Evolutionary conservation across 2,113 vertebrate species (phyloP).

Genomic region (Arothron firmamentum): DNA sequence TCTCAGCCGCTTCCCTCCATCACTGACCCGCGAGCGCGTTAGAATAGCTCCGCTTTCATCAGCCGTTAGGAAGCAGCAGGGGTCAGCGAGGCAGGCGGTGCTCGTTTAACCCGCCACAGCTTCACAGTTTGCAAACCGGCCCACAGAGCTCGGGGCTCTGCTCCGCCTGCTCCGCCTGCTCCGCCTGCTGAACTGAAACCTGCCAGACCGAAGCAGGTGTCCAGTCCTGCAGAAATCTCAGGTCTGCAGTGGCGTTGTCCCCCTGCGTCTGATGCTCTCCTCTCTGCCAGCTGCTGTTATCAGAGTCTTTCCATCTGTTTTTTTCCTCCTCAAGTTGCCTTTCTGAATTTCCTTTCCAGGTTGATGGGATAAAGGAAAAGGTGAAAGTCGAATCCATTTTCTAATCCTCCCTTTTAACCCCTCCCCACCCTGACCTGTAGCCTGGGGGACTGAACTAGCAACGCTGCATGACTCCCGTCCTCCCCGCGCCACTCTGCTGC

Average conservation of each 20-base stretch:
- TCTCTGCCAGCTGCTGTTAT: constrained; percentile 60
- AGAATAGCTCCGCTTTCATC: too few relatives aligned
- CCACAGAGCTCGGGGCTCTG: too few relatives aligned
- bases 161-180: too few relatives aligned
- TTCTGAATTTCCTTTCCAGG: constrained; percentile 99
- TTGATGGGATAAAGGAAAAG: constrained; percentile 99
- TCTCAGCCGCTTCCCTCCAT: too few relatives aligned
- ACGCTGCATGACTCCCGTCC: constrained; percentile 87
- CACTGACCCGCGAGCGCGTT: too few relatives aligned
- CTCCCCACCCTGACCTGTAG: constrained; percentile 76
- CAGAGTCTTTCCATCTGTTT: constrained; percentile 60
- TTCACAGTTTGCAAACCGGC: too few relatives aligned
- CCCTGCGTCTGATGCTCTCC: constrained; percentile 65
- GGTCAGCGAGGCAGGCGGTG: too few relatives aligned
- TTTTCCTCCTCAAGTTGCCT: constrained; percentile 71
- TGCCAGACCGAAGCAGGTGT: too few relatives aligned
- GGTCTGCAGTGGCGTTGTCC: constrained; percentile 60
- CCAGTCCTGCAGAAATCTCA: constrained; percentile 31
- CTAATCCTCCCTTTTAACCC: constrained; percentile 80
- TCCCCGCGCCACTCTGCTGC: constrained; percentile 89
- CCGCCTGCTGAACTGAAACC: too few relatives aligned
- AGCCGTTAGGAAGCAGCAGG: too few relatives aligned
- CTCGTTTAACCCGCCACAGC: too few relatives aligned
- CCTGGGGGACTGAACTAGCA: constrained; percentile 94
- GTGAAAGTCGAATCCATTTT: constrained; percentile 98